A percentile compares a stretch with the other conserved stretches of the same genome.
Conservation (phyloP, 92 coral and sea anemone species). For the Scolanthus callimorphus region DNA sequence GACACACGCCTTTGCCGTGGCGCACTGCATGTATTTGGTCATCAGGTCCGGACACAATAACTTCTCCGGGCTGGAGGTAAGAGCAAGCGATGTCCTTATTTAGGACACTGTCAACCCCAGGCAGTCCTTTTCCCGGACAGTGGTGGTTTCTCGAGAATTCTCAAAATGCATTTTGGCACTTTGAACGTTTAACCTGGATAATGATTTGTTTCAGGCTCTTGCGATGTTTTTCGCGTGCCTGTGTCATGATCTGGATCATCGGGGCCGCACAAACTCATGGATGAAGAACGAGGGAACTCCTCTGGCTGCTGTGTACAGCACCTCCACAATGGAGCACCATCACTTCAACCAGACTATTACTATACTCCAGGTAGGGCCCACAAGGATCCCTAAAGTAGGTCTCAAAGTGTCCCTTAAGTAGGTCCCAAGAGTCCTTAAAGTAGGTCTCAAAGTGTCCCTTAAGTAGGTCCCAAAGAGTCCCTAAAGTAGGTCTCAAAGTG, state of each 20-base stretch:
- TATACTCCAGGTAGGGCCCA: slow-evolving; percentile 73
- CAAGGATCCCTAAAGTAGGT: neutral
- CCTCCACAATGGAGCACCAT: slow-evolving; percentile 97
- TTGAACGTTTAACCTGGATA: too few species aligned
- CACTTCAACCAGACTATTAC: slow-evolving; percentile 98
- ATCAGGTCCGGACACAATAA: slow-evolving; percentile 80
- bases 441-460: too few species aligned
- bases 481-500: too few species aligned
- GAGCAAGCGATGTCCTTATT: slow-evolving; percentile 83
- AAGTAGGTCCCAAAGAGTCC: too few species aligned
- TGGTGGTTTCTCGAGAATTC: too few species aligned
- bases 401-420: too few species aligned
- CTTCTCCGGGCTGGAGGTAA: slow-evolving; percentile 86
- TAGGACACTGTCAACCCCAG: too few species aligned
- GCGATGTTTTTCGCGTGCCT: slow-evolving; percentile 94
- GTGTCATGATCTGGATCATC: slow-evolving; percentile 96
- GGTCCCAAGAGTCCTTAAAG: too few species aligned
- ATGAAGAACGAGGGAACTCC: slow-evolving; percentile 99
- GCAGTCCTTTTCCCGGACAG: too few species aligned
- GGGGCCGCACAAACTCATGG: slow-evolving; percentile 99
- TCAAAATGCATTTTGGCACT: too few species aligned
- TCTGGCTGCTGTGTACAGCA: slow-evolving; percentile 94
- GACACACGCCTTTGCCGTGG: slow-evolving; percentile 99
- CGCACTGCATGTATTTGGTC: slow-evolving; percentile 96
- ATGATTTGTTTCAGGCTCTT: too few species aligned